Evolutionary conservation across 2,113 vertebrate species (phyloP).

Genomic region (Scomber colias): DNA sequence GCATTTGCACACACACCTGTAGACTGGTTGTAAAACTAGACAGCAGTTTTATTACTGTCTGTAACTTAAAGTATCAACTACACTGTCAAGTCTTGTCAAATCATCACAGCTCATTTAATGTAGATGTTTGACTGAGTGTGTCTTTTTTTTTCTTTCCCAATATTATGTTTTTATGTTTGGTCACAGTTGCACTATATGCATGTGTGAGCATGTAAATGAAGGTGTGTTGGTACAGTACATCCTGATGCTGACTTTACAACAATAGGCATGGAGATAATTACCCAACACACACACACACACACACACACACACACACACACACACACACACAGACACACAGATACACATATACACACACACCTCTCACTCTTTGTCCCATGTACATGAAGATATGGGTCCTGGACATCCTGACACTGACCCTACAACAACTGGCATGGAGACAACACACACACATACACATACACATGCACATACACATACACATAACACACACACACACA

Average conservation of each 20-base stretch:
- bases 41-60: slow-evolving; percentile 26
- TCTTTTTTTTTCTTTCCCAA: background rate
- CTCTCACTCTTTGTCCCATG: background rate
- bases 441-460: background rate
- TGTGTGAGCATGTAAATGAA: slow-evolving; percentile 39
- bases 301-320: slow-evolving; percentile 6
- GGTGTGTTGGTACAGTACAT: slow-evolving; percentile 6
- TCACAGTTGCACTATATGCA: background rate
- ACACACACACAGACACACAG: too few species aligned
- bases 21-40: background rate
- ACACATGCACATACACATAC: slow-evolving; percentile 3
- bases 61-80: background rate
- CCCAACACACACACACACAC: background rate
- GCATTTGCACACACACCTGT: background rate
- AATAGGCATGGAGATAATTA: background rate
- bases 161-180: too few species aligned
- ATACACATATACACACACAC: background rate
- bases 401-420: slow-evolving; percentile 6
- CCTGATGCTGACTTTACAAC: background rate
- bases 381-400: slow-evolving; percentile 4
- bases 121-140: background rate
- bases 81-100: background rate
- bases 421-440: background rate
- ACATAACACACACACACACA: slow-evolving; percentile 10
- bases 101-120: background rate